Base-by-base conservation (phyloP, 1,140 invertebrate species). In the Argopecten irradians region DNA sequence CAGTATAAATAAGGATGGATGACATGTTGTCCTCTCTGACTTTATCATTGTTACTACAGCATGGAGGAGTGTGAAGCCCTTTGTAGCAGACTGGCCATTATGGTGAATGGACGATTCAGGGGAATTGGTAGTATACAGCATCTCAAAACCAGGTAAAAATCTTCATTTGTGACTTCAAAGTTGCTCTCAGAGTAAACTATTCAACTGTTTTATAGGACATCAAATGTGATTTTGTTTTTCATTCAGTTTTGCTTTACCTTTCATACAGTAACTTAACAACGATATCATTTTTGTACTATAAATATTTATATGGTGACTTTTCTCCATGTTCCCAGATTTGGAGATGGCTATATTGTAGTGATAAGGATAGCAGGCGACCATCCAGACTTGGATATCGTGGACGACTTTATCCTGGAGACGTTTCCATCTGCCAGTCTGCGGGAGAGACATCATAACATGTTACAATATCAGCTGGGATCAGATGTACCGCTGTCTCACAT, bases 281-380 rank as follows among this genome's bases (percentile, higher is more conserved):
- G n/a, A n/a, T n/a, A n/a, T n/a, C n/a, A n/a, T n/a, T n/a, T n/a
- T n/a, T n/a, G n/a, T n/a, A n/a, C n/a, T n/a, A n/a, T n/a, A n/a
- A n/a, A n/a, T n/a, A n/a, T n/a, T n/a, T n/a, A n/a, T n/a, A n/a
- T n/a, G n/a, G n/a, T n/a, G n/a, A n/a, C n/a, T n/a, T n/a, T n/a
- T n/a, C n/a, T n/a, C n/a, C n/a, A n/a, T n/a, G n/a, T 55, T 35
- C 89, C 33, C 88, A 97, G 97, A 93, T 98, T 97, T 93, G 97
- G 97, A n/a, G 96, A 97, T 91, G 97, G 97, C 1, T 97, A 97
- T 94, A 97, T 96, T 87, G 94, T 97, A 33, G 96, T 96, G 3
- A 94, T 97, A 83, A 94, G 96, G 71, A 88, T 94, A 35, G 46
- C 90, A 22, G 93, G 93, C n/a, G 83, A 92, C 13, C 88, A 91